Base-by-base conservation (phyloP, 2,888 invertebrate genomes). In the Anagyrus pseudococci region DNA sequence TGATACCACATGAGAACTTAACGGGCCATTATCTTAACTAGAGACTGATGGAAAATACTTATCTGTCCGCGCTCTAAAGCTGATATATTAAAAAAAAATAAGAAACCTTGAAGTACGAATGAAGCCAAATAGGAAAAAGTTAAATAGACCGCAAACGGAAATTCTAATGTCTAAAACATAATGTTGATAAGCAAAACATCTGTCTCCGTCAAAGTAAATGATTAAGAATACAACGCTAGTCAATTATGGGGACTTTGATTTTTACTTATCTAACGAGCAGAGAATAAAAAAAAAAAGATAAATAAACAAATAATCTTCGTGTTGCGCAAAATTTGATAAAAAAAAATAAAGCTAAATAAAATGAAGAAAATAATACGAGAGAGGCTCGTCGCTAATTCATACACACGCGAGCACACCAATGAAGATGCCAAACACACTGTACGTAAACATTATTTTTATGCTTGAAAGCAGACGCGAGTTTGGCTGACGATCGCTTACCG, bases 201-300 rank as follows among this genome's bases (percentile, higher is more conserved):
- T 57, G 57, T 54, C 41, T 58, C 53, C 57, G 58, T 59, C 47
- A 44, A 62, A 58, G 53, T 50, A 47, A 8, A 41, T 41, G 17
- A 41, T 41, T 66, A 53, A 61, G 69, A 67, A 70, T 58, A 73
- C 70, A 75, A 73, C 75, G 76, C 79, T 80, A 79, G 80, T 80
- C 80, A 80, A 80, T 80, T 80, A 78, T 69, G 69, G 71, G 75
- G 72, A 76, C 69, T 72, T 73, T 67, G 67, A 73, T 70, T 56
- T 70, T 20, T 58, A 61, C 54, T 62, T 61, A 58, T 57, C 49
- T 44, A n/a, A n/a, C n/a, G n/a, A n/a, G n/a, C n/a, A n/a, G n/a
- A n/a, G n/a, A n/a, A n/a, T n/a, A n/a, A n/a, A n/a, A n/a, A n/a
- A n/a, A n/a, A n/a, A n/a, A n/a, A n/a, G n/a, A n/a, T n/a, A n/a